Percentiles rank a stretch among this genome's conserved stretches.
Evolutionary conservation across 2,113 vertebrate genomes (phyloP).

Genomic region (Cyanoramphus novaezelandiae): DNA sequence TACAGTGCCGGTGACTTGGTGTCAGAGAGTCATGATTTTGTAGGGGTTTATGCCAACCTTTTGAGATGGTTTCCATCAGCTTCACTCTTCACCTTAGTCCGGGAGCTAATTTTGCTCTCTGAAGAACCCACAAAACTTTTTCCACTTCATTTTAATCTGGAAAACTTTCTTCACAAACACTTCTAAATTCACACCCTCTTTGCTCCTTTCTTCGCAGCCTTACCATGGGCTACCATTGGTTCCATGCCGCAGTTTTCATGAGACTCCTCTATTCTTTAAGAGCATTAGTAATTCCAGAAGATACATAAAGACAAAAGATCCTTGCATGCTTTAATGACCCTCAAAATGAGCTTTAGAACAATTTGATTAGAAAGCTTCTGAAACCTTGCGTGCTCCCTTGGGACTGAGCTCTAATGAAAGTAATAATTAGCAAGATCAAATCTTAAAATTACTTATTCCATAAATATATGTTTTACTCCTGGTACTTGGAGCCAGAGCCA

Average conservation of each 20-base stretch:
- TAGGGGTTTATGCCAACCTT: background rate
- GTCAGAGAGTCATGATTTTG: background rate
- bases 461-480: conserved; percentile 35
- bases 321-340: conserved; percentile 52
- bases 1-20: background rate
- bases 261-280: conserved; percentile 26
- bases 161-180: background rate
- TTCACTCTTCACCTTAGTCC: background rate
- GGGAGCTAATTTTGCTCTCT: background rate
- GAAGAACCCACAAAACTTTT: background rate
- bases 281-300: conserved; percentile 34
- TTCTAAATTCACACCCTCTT: background rate
- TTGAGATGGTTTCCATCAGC: background rate
- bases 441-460: conserved; percentile 41
- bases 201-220: background rate
- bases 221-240: background rate
- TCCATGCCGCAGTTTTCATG: background rate
- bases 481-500: background rate
- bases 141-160: background rate
- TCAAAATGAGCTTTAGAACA: conserved; percentile 53
- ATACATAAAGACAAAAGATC: conserved; percentile 56
- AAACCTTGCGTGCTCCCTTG: background rate
- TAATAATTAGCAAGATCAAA: conserved; percentile 64
- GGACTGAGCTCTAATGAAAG: conserved; percentile 40
- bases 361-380: conserved; percentile 60